Evolutionary conservation across 2,797 vertebrate species (phyloP), one percentile per base, ranked within the genome.

Genomic region (Micrastur ruficollis): DNA sequence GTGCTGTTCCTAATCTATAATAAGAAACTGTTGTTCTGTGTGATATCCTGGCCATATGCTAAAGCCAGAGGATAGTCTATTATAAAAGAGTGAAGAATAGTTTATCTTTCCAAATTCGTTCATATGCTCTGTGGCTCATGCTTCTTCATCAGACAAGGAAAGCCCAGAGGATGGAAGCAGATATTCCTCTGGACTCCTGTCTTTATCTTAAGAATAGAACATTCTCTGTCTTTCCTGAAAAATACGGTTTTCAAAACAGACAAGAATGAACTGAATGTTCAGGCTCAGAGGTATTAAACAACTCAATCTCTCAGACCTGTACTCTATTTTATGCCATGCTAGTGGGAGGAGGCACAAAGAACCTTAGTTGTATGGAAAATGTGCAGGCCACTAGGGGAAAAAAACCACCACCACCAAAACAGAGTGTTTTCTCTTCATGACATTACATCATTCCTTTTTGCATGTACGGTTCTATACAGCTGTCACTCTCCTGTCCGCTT

Each of bases 21-120:
- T 93, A 96, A 92, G 96, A 89, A 93, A 85, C 63, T 74, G 90
- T 94, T 96, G 89, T 96, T 96, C 95, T 96, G 47, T 90, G 78
- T 84, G 92, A 90, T 97, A 96, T 96, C 84, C 89, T 96, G 96
- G 74, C 94, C 96, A 96, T 97, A 97, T 97, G 96, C 95, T 96
- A 94, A 96, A 95, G 89, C 92, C 95, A 97, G 92, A 92, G 96
- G 89, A 97, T 85, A 94, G 81, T 92, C 81, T 87, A 46, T 81
- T 95, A 89, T 65, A 71, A 87, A 93, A 92, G 50, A 93, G 12
- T 56, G 71, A 90, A 94, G 90, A 91, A 92, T 76, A 89, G 94
- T 80, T 85, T 89, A 61, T 91, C 50, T 42, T 82, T 71, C 67
- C 81, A 74, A 91, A 82, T 86, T 90, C 86, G 38, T 68, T 92